A percentile compares a stretch with the other conserved stretches of the same genome.
Conservation (phyloP, 2,797 vertebrate genomes). For the Neomorphus geoffroyi region DNA sequence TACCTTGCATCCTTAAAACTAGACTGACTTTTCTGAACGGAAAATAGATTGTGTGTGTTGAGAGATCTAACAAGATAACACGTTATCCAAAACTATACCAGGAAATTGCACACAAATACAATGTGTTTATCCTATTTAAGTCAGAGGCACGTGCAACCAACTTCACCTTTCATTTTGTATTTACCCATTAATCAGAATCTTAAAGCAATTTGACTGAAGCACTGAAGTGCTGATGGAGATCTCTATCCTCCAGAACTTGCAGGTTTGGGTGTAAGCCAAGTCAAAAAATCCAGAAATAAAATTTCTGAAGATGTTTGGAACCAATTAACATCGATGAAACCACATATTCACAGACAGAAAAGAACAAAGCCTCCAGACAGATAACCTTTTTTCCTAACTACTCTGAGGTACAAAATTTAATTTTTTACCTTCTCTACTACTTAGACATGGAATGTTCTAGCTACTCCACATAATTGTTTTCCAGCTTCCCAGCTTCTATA, state of each 20-base stretch:
- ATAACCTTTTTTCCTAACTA: background rate
- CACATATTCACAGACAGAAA: background rate
- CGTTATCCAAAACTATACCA: background rate
- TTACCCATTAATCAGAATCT: background rate
- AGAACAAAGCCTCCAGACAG: background rate
- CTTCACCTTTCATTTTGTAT: slow-evolving; percentile 13
- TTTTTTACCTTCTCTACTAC: background rate
- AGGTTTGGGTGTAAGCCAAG: background rate
- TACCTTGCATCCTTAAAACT: background rate
- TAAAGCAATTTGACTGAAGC: background rate
- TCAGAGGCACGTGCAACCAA: background rate
- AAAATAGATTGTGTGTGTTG: background rate
- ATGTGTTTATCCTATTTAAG: background rate
- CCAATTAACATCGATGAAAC: background rate
- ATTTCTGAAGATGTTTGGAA: background rate
- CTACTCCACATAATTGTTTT: background rate
- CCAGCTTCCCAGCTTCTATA: background rate
- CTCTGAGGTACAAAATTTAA: background rate
- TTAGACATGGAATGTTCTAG: background rate
- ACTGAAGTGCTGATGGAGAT: background rate
- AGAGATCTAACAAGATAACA: background rate
- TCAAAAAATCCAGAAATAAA: background rate
- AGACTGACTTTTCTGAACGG: background rate
- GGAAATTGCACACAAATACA: background rate
- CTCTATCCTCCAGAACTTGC: background rate